Base-by-base conservation (phyloP, 1,140 invertebrate species). In the Zaprionus tsacasi region DNA sequence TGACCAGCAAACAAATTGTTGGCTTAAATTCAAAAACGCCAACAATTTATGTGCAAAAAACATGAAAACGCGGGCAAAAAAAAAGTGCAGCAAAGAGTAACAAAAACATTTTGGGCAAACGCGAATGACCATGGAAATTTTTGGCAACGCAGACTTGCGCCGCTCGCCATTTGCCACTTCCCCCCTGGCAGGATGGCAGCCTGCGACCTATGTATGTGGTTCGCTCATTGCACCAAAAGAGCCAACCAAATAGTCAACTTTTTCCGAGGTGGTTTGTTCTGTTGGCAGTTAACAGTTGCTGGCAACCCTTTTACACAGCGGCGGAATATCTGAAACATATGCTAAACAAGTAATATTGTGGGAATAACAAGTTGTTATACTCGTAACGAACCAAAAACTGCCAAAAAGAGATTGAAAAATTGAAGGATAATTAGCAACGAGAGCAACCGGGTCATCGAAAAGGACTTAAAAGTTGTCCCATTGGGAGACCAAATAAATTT, bases 1-100 rank as follows among this genome's bases (percentile, higher is more conserved):
- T 83, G 78, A 81, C 83, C 83, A 81, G 78, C 65, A 83, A 88
- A 88, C 83, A 88, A 88, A 88, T 87, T 88, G 85, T 89, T 88
- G 83, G 83, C 83, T 78, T 81, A 83, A 89, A 88, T 68, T 88
- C 83, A 88, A 88, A 89, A 83, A 78, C 74, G 74, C 67, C 81
- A 83, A 89, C 83, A 88, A 89, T 88, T 88, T 88, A 88, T 88
- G 80, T 79, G 74, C 68, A 67, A 50, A 52, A 71, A 57, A 63
- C 55, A 54, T 73, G 68, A 61, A 38, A 40, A 74, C 55, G 27
- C 27, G 27, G 1, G 6, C 27, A 30, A 6, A 30, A 30, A 30
- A 30, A 67, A 64, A 77, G 35, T 13, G 30, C 43, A 50, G 69
- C 45, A 75, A 68, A 13, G 45, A 59, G 35, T 35, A 30, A 27